Conservation (phyloP, 2,113 vertebrate species). For the Dicentrarchus labrax region DNA sequence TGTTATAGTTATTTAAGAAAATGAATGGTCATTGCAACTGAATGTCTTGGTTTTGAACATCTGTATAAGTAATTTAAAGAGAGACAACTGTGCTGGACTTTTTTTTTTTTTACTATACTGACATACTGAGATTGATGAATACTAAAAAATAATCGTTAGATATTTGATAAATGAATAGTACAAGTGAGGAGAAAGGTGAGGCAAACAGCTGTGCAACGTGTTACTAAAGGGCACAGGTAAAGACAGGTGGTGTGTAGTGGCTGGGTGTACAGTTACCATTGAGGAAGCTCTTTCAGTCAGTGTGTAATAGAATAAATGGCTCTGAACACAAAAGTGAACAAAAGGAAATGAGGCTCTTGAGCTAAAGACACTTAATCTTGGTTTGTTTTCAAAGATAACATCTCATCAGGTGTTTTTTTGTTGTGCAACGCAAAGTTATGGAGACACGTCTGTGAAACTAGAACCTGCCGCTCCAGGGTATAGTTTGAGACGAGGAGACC, state of each 20-base stretch:
- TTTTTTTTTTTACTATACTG: neutral
- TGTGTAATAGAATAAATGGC: conserved; percentile 7
- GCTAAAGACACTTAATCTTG: neutral
- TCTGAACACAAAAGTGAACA: conserved; percentile 24
- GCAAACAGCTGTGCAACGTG: neutral
- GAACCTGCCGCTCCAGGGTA: neutral
- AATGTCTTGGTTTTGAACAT: neutral
- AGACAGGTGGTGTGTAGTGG: neutral
- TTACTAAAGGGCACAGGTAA: neutral
- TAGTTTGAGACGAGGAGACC: neutral
- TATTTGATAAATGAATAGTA: neutral
- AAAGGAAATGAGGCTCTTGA: neutral
- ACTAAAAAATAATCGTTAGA: neutral
- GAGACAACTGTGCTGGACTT: neutral
- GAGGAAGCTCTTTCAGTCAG: neutral
- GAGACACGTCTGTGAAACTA: neutral
- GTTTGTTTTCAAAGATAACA: conserved; percentile 20
- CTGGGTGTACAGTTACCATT: neutral
- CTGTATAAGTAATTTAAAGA: too few relatives aligned
- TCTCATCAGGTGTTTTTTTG: neutral
- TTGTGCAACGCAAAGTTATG: neutral
- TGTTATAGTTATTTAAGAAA: neutral
- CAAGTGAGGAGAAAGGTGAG: neutral
- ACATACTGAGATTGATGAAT: neutral
- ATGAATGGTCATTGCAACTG: neutral